A percentile compares a stretch with the other conserved stretches of the same genome.
Conservation (phyloP, 2,113 vertebrate genomes). For the Toxostoma redivivum region DNA sequence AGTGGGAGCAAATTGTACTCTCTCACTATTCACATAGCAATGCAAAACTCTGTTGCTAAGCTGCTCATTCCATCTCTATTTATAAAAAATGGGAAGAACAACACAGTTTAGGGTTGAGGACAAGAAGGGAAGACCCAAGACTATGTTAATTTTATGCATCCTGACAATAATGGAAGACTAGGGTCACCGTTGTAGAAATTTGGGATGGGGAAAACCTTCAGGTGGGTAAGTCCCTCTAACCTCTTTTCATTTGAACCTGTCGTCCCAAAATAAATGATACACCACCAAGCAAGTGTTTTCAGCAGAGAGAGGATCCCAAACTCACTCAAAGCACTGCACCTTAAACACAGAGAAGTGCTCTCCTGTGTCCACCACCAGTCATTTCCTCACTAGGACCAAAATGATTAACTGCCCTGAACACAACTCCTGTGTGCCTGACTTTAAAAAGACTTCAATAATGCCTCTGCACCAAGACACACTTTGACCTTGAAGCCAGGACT, state of each 20-base stretch:
- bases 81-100: not conserved
- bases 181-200: not conserved
- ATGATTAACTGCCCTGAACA: not conserved
- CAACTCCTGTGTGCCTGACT: accelerated
- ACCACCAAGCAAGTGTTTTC: not conserved
- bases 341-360: not conserved
- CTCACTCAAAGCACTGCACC: not conserved
- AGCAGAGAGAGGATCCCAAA: not conserved
- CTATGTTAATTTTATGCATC: not conserved
- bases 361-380: not conserved
- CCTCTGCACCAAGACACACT: not conserved
- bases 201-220: not conserved
- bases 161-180: not conserved
- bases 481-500: not conserved
- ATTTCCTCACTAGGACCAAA: not conserved
- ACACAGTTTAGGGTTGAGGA: not conserved
- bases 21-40: not conserved
- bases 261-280: not conserved
- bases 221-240: not conserved
- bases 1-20: not conserved
- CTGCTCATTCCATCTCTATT: not conserved
- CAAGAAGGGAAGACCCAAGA: not conserved
- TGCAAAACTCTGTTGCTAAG: not conserved
- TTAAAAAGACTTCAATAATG: not conserved
- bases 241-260: not conserved